Conservation (phyloP, 2,797 vertebrate genomes). For the Petrocephalus sullivani region DNA sequence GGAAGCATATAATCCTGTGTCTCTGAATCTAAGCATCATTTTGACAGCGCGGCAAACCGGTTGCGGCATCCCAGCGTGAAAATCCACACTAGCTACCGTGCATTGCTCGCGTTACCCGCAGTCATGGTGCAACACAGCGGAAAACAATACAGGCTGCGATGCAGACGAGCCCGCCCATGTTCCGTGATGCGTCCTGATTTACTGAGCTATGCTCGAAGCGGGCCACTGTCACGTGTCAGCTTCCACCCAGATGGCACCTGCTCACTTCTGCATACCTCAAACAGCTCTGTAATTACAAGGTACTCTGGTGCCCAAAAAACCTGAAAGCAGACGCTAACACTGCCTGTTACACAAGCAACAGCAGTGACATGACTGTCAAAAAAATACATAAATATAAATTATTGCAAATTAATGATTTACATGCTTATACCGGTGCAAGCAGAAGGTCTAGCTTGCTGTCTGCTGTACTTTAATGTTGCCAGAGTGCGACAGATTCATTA, state of each 20-base stretch:
- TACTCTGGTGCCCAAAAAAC: not conserved
- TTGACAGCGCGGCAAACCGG: not conserved
- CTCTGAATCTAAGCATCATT: not conserved
- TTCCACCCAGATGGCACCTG: not conserved
- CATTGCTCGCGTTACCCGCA: not conserved
- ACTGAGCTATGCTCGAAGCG: not conserved
- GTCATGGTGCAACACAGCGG: not conserved
- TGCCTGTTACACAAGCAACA: not conserved
- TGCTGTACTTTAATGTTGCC: not conserved
- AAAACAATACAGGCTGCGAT: not conserved
- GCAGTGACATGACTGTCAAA: not conserved
- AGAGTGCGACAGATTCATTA: constrained; percentile 1
- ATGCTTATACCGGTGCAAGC: not conserved
- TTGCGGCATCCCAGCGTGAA: not conserved
- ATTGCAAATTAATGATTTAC: not conserved
- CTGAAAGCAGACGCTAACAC: not conserved
- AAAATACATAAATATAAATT: not conserved
- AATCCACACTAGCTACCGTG: not conserved
- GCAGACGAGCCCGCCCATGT: not conserved
- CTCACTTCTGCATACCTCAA: not conserved
- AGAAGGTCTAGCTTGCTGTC: not conserved
- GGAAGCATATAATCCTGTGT: not conserved
- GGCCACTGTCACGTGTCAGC: not conserved
- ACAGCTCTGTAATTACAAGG: not conserved
- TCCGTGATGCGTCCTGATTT: not conserved